Evolutionary conservation across 2,888 invertebrate species (phyloP), one percentile per base, ranked within the genome.

Genomic region (Miltochrista miniata): DNA sequence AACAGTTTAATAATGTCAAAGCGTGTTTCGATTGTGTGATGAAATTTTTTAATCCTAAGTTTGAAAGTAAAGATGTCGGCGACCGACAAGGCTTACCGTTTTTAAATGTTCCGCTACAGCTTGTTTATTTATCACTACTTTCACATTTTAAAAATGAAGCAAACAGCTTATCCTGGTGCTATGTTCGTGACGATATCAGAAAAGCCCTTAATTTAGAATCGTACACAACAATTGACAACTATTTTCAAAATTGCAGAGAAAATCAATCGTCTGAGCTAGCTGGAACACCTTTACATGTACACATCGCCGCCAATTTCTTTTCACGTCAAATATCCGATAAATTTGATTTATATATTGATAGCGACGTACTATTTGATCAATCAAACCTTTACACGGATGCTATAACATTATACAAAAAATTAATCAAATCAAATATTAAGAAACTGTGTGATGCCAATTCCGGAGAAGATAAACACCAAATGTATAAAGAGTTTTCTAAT

Each of bases 241-340:
- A 61, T 10, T 52, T 76, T 18, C 66, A 70, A 31, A 54, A 54
- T 39, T 59, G 59, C 2, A 57, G 61, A 11, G 64, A 68, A 49
- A 60, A 66, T 12, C 51, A 68, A 40, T 51, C 64, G 0, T 52
- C 62, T 9, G 67, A 71, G 30, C 58, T 76, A 18, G 60, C 74
- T 1, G 72, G 70, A n/a, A 78, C 74, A 30, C 78, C 78, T 10
- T 61, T 79, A 13, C 72, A 75, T 50, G 64, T 79, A 51, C 77
- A 77, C 40, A 49, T 79, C 48, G 70, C 67, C 13, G 71, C 71
- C 1, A 72, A 72, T 51, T 78, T 75, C 52, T 75, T 77, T 35
- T 53, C 58, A 43, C 53, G 59, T 45, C 67, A 74, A 35, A 59
- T 75, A 33, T 67, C 66, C 48, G 71, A 72, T 29, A 59, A 59